Evolutionary conservation across 2,113 vertebrate genomes (phyloP).

Genomic region (Megatriorchis doriae): DNA sequence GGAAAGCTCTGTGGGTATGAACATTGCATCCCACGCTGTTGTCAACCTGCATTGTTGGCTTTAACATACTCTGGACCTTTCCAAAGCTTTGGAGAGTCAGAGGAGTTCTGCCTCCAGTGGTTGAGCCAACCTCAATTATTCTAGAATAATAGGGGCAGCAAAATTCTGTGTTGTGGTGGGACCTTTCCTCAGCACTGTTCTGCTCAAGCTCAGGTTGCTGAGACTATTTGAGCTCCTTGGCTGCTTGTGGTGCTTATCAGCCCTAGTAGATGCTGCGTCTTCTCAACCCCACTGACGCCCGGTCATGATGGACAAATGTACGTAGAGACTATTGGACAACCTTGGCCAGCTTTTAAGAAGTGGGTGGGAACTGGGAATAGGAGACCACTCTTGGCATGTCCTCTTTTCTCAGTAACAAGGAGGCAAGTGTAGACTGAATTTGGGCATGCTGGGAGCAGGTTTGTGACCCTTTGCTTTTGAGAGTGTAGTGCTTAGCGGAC

Average conservation of each 20-base stretch:
- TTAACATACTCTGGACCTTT: neutral
- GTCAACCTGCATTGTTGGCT: neutral
- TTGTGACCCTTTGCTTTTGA: neutral
- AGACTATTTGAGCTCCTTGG: neutral
- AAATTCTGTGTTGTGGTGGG: neutral
- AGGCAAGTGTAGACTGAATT: neutral
- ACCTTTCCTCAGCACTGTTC: neutral
- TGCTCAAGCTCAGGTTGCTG: neutral
- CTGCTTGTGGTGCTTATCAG: neutral
- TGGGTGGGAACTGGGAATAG: neutral
- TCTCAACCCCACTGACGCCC: neutral
- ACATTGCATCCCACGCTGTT: neutral
- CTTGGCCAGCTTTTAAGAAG: neutral
- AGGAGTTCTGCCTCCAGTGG: neutral
- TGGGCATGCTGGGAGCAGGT: neutral
- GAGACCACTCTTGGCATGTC: neutral
- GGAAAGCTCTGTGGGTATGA: neutral
- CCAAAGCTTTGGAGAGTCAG: neutral
- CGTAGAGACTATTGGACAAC: accelerated
- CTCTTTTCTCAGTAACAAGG: neutral
- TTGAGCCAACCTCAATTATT: neutral
- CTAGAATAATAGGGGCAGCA: neutral
- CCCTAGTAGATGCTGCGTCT: neutral
- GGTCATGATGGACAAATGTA: neutral
- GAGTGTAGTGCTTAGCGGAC: neutral